A percentile compares a stretch with the other conserved stretches of the same genome.
phyloP scores from a whole-genome alignment of 2,113 vertebrate species.

The Dicentrarchus labrax region DNA sequence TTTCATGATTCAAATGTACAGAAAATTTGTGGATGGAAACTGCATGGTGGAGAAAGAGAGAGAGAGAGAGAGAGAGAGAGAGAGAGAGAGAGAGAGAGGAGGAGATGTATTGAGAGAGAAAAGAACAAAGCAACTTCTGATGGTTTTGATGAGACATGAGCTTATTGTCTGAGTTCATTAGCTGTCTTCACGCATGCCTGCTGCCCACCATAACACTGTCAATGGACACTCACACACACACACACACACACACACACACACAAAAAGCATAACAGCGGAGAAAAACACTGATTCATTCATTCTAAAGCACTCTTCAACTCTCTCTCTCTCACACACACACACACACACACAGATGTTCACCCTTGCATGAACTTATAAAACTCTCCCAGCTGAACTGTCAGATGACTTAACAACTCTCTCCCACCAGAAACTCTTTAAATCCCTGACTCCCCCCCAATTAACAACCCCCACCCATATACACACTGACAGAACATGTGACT shows the following conservation, averaged over 20 bases:
- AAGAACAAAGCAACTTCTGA: constrained; percentile 21
- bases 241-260: constrained; percentile 23
- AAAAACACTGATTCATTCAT: constrained; percentile 16
- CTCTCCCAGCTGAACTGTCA: constrained; percentile 31
- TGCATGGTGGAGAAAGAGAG: not conserved
- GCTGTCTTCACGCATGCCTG: constrained; percentile 75
- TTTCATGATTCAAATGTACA: not conserved
- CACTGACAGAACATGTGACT: constrained; percentile 25
- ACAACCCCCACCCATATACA: not conserved
- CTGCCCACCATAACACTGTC: constrained; percentile 28
- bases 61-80: not conserved
- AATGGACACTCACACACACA: constrained; percentile 12
- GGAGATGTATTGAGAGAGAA: not conserved
- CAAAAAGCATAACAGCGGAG: not conserved
- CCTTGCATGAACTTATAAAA: constrained; percentile 25
- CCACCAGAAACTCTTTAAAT: constrained; percentile 1
- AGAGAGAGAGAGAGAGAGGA: not conserved
- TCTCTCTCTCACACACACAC: not conserved
- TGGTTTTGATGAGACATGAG: constrained; percentile 18
- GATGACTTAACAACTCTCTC: constrained; percentile 27
- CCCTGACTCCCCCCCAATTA: not conserved
- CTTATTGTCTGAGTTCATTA: constrained; percentile 69
- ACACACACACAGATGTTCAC: not conserved
- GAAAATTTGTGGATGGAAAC: not conserved
- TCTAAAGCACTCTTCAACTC: not conserved